phyloP scores from a whole-genome alignment of 2,888 invertebrate genomes.

The Drosophila recens region DNA sequence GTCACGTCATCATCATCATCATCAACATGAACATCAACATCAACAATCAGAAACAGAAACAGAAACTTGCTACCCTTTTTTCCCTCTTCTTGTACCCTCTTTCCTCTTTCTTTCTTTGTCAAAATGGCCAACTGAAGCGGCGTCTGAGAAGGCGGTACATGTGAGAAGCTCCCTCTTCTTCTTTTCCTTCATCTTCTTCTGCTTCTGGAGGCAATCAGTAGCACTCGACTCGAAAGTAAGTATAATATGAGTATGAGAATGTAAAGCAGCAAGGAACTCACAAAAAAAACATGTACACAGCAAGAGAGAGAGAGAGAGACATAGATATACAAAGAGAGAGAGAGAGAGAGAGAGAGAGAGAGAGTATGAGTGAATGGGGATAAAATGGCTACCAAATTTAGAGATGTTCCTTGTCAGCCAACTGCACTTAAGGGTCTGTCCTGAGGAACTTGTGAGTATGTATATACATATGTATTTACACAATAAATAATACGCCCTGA shows the following conservation, averaged over 20 bases:
- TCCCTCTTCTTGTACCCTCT: conserved; percentile 1
- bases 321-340: not conserved
- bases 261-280: conserved; percentile 51
- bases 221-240: conserved; percentile 50
- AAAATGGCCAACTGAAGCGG: conserved; percentile 68
- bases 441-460: conserved; percentile 23
- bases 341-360: conserved; percentile 2
- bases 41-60: conserved; percentile 35
- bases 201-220: conserved; percentile 64
- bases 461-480: conserved; percentile 43
- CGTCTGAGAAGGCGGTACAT: conserved; percentile 58
- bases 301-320: not conserved
- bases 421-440: conserved; percentile 53
- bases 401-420: conserved; percentile 44
- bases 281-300: conserved; percentile 21
- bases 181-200: not conserved
- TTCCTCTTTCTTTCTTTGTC: conserved; percentile 46
- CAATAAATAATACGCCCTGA: conserved; percentile 61
- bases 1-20: conserved; percentile 71
- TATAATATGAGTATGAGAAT: conserved; percentile 62
- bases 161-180: conserved; percentile 23
- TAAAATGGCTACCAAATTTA: conserved; percentile 64
- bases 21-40: conserved; percentile 17
- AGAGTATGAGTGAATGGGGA: conserved; percentile 16
- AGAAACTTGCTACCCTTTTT: conserved; percentile 34